Base-by-base conservation (phyloP, 2,888 invertebrate genomes). In the Netelia virgata region DNA sequence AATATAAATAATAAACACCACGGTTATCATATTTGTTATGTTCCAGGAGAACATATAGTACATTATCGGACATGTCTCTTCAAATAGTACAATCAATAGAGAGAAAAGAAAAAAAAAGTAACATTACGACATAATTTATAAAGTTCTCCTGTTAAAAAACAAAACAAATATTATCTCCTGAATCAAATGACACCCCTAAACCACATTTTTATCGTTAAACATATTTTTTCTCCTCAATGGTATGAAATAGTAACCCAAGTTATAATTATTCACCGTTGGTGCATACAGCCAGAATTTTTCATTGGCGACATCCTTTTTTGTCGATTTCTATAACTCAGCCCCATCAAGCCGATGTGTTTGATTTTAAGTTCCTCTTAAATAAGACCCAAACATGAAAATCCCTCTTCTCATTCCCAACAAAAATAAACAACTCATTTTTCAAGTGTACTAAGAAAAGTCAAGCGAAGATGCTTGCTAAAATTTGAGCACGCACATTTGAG, bases 1-100 rank as follows among this genome's bases (percentile, higher is more conserved):
- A 84, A 75, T 64, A 70, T 76, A 61, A 80, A 80, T 69, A 57
- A 74, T 41, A 64, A 70, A 78, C 78, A 78, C 74, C 80, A 43
- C 64, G 70, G 63, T 75, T n/a, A 57, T 11, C 23, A 68, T 3
- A 18, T 75, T 55, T 14, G 23, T 5, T 23, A 69, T n/a, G n/a
- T 55, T 55, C 10, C 41, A 66, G 41, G n/a, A 20, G 28, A 47
- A 64, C 20, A 75, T 74, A 75, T 78, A 74, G 81, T 82, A 78
- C 81, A 70, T 82, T 78, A 82, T 82, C 82, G 82, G 78, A 84
- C 72, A 47, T 47, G 16, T 78, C 23, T 50, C 53, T 28, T 41
- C 61, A 70, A 36, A 36, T 41, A 36, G 6, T 77, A 36, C 23
- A 23, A 68, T 47, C 61, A n/a, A 18, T 47, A 50, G n/a, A 18